These are phyloP conservation scores for Drosophila sucinea DNA, from an alignment of 1,140 invertebrate species.

Conservation along the genomic window DNA sequence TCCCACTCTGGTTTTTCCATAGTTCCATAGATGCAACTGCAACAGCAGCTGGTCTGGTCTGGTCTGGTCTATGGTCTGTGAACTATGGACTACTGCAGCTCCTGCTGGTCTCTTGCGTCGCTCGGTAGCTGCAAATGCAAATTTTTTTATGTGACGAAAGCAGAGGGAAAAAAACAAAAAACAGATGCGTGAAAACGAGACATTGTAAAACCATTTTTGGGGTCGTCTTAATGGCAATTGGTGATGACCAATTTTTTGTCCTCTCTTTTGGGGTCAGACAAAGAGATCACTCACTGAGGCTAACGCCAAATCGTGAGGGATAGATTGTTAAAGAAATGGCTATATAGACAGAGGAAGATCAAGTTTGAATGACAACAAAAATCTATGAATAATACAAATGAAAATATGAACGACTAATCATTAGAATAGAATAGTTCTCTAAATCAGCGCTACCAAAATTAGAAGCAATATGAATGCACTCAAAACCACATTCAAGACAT, in stretches of 20 bases:
- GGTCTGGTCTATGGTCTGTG: conserved; percentile 20
- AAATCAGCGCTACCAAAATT: too few relatives aligned
- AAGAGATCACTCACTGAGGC: conserved; percentile 1
- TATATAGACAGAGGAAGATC: not conserved
- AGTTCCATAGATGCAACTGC: conserved; percentile 47
- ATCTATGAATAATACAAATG: too few relatives aligned
- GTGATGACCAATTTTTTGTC: conserved; percentile 11
- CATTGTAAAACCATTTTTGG: conserved; percentile 22
- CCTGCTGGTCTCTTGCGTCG: conserved; percentile 14
- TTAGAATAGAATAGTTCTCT: too few relatives aligned
- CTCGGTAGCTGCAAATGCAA: conserved; percentile 46
- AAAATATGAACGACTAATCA: too few relatives aligned
- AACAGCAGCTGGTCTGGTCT: conserved; percentile 34
- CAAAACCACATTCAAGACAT: too few relatives aligned
- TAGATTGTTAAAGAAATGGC: not conserved
- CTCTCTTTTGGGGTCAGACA: conserved; percentile 21
- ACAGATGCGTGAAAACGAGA: conserved; percentile 38
- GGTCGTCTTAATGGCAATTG: conserved; percentile 12
- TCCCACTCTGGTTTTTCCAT: not conserved
- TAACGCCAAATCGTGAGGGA: not conserved
- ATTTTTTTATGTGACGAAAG: conserved; percentile 58
- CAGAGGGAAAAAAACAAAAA: conserved; percentile 21
- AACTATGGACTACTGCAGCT: conserved; percentile 5
- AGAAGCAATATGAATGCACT: too few relatives aligned
- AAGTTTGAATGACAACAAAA: too few relatives aligned